Conservation (phyloP, 2,113 vertebrate species). For the Oriolus oriolus region DNA sequence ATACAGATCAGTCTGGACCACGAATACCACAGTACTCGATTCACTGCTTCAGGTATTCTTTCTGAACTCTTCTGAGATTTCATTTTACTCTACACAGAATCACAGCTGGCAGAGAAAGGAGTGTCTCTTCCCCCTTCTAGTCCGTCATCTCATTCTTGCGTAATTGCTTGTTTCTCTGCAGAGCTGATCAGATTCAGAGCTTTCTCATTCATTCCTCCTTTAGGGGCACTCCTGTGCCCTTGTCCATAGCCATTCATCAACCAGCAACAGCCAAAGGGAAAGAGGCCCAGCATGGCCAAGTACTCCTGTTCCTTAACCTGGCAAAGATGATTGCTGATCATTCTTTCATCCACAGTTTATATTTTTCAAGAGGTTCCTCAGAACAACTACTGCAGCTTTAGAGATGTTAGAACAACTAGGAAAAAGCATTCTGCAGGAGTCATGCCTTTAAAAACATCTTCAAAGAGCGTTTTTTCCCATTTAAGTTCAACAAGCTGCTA, state of each 20-base stretch:
- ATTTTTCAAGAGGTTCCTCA: background rate
- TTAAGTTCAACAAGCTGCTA: background rate
- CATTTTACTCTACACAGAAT: background rate
- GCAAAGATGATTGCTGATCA: background rate
- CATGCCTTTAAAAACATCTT: background rate
- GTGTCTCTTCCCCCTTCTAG: background rate
- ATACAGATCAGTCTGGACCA: background rate
- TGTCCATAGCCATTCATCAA: background rate
- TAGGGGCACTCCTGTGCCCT: background rate
- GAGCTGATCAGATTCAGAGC: background rate
- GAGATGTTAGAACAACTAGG: background rate
- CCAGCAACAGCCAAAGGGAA: background rate
- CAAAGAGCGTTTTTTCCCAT: background rate
- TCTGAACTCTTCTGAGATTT: background rate
- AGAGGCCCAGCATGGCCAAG: background rate
- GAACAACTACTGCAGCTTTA: background rate
- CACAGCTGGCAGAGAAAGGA: background rate
- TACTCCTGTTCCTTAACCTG: background rate
- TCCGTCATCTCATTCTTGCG: background rate
- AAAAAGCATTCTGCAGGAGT: background rate
- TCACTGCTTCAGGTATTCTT: background rate
- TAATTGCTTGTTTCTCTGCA: background rate
- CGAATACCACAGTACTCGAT: fast-evolving
- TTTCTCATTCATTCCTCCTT: background rate
- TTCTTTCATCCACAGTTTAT: background rate